phyloP scores from a whole-genome alignment of 2,113 vertebrate genomes.

The Clarias gariepinus region DNA sequence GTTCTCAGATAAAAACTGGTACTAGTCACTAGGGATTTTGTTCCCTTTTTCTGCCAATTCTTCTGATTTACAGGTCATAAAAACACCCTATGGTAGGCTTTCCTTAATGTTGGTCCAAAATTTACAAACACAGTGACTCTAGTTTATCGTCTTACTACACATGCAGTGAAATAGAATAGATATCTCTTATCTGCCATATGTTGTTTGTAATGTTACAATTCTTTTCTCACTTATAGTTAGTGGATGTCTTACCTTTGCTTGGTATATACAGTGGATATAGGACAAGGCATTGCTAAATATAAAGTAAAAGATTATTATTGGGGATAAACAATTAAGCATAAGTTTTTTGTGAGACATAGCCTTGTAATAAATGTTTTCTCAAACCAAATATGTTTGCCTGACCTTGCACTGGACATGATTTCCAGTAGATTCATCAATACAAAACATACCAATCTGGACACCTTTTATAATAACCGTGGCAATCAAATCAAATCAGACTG shows the following conservation, averaged over 20 bases:
- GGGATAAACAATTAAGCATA: background rate
- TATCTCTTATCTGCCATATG: constrained; percentile 65
- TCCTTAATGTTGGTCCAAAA: constrained; percentile 63
- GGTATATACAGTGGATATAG: background rate
- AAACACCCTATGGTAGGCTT: constrained; percentile 54
- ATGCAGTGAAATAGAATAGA: constrained; percentile 50
- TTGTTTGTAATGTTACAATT: constrained; percentile 65
- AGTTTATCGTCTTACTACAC: constrained; percentile 63
- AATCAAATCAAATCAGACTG: background rate
- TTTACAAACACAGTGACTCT: constrained; percentile 65
- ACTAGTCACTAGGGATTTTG: constrained; percentile 49
- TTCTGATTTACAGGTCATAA: constrained; percentile 65
- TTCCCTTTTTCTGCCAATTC: constrained; percentile 50
- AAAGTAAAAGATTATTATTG: background rate
- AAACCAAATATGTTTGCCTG: background rate
- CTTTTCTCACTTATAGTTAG: constrained; percentile 57
- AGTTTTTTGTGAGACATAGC: background rate
- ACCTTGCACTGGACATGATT: background rate
- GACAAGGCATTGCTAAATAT: constrained; percentile 14
- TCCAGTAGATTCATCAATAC: background rate
- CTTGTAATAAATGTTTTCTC: background rate
- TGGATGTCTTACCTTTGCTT: constrained; percentile 57
- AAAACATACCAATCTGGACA: background rate
- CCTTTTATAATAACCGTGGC: background rate
- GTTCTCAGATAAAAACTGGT: constrained; percentile 57